Conservation (phyloP, 2,797 vertebrate species). For the Anas capensis region DNA sequence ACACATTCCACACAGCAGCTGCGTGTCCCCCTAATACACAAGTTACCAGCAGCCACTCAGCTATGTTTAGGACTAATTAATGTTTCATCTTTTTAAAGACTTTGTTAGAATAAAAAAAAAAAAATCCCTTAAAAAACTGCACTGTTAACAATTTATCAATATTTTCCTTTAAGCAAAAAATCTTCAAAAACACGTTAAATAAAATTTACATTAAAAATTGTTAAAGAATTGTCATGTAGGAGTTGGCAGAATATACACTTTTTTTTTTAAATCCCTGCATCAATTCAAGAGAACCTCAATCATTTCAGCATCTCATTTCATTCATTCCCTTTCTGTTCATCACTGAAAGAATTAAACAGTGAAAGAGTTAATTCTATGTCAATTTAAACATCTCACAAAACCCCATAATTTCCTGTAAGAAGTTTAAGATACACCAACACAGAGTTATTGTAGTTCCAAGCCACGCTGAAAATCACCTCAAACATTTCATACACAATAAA, state of each 20-base stretch:
- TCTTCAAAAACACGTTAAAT: background rate
- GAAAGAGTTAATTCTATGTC: accelerated
- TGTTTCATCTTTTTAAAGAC: accelerated
- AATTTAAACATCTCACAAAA: background rate
- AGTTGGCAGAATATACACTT: accelerated
- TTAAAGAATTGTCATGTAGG: background rate
- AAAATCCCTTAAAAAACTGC: background rate
- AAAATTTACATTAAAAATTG: background rate
- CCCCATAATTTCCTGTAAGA: accelerated
- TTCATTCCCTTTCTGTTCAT: background rate
- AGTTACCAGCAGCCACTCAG: background rate
- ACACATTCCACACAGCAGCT: background rate
- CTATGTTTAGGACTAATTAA: too few relatives aligned
- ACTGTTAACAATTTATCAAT: background rate
- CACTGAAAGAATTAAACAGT: background rate
- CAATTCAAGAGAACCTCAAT: accelerated
- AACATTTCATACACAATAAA: background rate
- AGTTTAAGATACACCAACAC: background rate
- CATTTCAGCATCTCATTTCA: background rate
- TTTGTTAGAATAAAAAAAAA: background rate
- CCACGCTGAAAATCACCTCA: background rate
- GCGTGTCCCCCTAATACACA: background rate
- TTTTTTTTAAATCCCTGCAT: background rate
- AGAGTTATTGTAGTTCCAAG: background rate
- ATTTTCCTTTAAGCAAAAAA: too few relatives aligned